Evolutionary conservation across 35 echinoderm and acorn worm genomes (phyloP), one percentile per base, ranked within the genome.

Genomic region (Lytechinus variegatus): DNA sequence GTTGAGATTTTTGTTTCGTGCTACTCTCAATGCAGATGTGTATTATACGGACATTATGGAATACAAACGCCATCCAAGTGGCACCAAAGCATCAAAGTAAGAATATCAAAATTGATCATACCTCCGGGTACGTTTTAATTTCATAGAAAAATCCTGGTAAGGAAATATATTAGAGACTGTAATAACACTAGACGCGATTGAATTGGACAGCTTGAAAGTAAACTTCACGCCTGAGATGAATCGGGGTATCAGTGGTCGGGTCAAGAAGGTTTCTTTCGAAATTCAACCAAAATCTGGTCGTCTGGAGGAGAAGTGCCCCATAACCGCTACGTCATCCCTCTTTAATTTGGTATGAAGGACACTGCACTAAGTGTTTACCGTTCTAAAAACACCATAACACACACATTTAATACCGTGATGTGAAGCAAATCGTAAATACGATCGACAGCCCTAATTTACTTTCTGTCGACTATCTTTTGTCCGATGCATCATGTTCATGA

Each of bases 271-370:
- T 79, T 79, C 66, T 79, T 79, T 79, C n/a, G 66, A 79, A 79
- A 79, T 24, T 79, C 21, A 5, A n/a, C 19, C 19, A 79, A 79
- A 79, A 19, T 79, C 1, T 79, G 16, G 66, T 7, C n/a, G 66
- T 79, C 66, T 79, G 66, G 66, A 79, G 19, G 66, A 79, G 66
- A 79, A 79, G 66, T 79, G 66, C 66, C 66, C 66, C 66, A 79
- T 79, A 79, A 79, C 66, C 66, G 66, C 66, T 79, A 79, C 66
- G 66, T 79, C 66, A 79, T 79, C 12, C 66, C 13, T 79, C n/a
- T 79, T 79, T 79, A 79, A 79, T 79, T 79, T 24, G 66, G 66
- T 79, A 24, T 79, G 66, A 79, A 79, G 66, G 66, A 79, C 66
- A 79, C 0, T 24, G 66, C 66, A 79, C 66, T 79, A 19, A 24